A percentile compares a stretch with the other conserved stretches of the same genome.
These are phyloP conservation scores for Paramormyrops kingsleyae DNA, from an alignment of 2,113 vertebrate genomes.

Conservation along the genomic window DNA sequence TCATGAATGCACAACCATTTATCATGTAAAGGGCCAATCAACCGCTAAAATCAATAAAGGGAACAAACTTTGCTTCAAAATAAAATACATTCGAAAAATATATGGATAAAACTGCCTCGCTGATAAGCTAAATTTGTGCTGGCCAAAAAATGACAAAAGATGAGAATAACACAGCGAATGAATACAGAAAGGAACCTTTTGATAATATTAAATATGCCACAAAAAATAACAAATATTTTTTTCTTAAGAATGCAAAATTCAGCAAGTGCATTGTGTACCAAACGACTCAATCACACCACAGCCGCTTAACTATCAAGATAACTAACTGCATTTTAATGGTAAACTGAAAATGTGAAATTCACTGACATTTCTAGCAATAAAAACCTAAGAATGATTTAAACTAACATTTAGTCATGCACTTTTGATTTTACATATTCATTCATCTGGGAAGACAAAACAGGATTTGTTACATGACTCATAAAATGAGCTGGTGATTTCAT, in stretches of 20 bases:
- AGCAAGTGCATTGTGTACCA: not conserved
- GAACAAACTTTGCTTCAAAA: not conserved
- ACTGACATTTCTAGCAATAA: slow-evolving; percentile 3
- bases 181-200: not conserved
- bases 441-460: not conserved
- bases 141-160: not conserved
- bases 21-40: not conserved
- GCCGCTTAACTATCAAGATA: not conserved
- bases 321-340: not conserved
- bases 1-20: not conserved
- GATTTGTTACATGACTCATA: not conserved
- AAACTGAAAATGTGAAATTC: not conserved
- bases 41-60: not conserved
- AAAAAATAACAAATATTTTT: not conserved
- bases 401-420: not conserved
- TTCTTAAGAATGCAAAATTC: not conserved
- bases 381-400: not conserved
- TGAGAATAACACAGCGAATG: not conserved
- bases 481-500: not conserved
- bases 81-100: not conserved
- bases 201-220: not conserved
- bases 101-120: no score
- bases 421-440: not conserved
- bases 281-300: not conserved
- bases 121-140: not conserved